phyloP scores from a whole-genome alignment of 2,797 vertebrate genomes.

The Triplophysa bombifrons region DNA sequence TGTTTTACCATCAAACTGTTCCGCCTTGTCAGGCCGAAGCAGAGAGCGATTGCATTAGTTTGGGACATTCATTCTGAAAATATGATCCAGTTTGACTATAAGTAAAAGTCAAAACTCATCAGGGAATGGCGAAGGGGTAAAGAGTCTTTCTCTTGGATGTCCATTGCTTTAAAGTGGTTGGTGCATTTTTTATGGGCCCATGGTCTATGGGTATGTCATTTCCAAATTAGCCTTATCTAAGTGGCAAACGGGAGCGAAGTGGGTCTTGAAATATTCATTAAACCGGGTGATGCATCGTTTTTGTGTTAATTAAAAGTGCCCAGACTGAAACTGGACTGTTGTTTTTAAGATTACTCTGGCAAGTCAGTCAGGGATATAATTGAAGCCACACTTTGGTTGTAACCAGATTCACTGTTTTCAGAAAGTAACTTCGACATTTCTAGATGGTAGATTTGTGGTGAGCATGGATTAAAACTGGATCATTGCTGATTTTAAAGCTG shows the following conservation, averaged over 20 bases:
- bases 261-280: constrained; percentile 78
- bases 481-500: too few relatives aligned
- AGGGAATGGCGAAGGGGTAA: constrained; percentile 52
- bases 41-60: constrained; percentile 65
- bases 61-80: constrained; percentile 64
- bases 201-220: constrained; percentile 74
- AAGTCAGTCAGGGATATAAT: constrained; percentile 31
- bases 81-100: constrained; percentile 67
- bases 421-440: not conserved
- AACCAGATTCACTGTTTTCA: constrained; percentile 9
- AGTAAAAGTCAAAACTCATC: constrained; percentile 69
- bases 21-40: constrained; percentile 69
- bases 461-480: not conserved
- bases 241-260: constrained; percentile 70
- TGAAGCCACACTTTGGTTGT: not conserved
- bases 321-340: constrained; percentile 63
- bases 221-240: constrained; percentile 76
- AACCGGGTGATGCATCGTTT: constrained; percentile 69
- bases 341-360: constrained; percentile 40
- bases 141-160: constrained; percentile 71
- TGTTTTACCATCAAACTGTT: constrained; percentile 79
- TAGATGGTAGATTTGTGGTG: not conserved
- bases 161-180: constrained; percentile 80
- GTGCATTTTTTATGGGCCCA: constrained; percentile 81
- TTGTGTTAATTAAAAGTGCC: constrained; percentile 77